Conservation (phyloP, 1,140 invertebrate genomes). For the Solen grandis region DNA sequence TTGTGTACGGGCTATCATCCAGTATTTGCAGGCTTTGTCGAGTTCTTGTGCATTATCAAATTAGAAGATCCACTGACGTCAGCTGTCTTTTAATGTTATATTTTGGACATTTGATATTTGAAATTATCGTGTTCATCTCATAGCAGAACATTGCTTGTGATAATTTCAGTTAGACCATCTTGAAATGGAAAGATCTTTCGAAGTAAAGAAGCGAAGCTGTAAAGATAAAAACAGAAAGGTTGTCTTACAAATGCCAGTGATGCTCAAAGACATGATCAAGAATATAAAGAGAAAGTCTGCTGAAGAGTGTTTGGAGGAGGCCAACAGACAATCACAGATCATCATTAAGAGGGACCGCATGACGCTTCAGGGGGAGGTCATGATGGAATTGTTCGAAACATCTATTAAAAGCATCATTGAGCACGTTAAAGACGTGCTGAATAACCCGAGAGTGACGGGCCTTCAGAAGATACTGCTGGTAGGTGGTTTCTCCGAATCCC, state of each 20-base stretch:
- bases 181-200: slow-evolving; percentile 61
- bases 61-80: too few species aligned
- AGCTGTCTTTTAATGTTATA: too few species aligned
- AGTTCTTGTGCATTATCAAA: too few species aligned
- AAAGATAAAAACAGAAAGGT: slow-evolving; percentile 20
- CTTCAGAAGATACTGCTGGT: slow-evolving; percentile 61
- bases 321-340: slow-evolving; percentile 20
- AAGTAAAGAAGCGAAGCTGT: slow-evolving; percentile 57
- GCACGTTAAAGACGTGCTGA: slow-evolving; percentile 54
- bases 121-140: too few species aligned
- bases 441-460: slow-evolving; percentile 24
- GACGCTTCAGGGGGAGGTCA: slow-evolving; percentile 7
- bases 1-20: too few species aligned
- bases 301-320: slow-evolving; percentile 5
- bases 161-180: slow-evolving; percentile 46
- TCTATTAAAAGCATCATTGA: slow-evolving; percentile 49
- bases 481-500: slow-evolving; percentile 61
- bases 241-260: slow-evolving; percentile 54
- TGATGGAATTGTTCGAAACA: slow-evolving; percentile 44
- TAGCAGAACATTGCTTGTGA: too few species aligned
- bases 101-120: too few species aligned
- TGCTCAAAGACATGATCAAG: slow-evolving; percentile 51
- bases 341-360: slow-evolving; percentile 32
- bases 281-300: slow-evolving; percentile 16
- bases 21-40: too few species aligned